These are phyloP conservation scores for Synanceia verrucosa DNA, from an alignment of 2,797 vertebrate species.

Conservation along the genomic window DNA sequence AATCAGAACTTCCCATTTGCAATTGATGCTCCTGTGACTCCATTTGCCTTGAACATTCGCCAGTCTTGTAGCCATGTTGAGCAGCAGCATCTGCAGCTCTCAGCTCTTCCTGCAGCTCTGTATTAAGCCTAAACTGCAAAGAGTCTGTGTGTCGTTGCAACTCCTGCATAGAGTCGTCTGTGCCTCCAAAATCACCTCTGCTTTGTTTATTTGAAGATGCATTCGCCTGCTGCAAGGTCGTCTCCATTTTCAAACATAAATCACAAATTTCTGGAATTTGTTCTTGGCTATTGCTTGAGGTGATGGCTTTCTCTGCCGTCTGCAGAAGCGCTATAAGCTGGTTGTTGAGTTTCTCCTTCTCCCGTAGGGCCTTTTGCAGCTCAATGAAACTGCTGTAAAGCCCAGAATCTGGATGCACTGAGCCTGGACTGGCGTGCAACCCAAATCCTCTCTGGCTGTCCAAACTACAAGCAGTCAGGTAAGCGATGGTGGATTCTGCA, in stretches of 20 bases:
- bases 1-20: constrained; percentile 2
- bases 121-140: constrained; percentile 72
- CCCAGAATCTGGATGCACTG: constrained; percentile 36
- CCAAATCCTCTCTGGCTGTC: constrained; percentile 72
- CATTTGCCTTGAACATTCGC: constrained; percentile 8
- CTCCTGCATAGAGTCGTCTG: constrained; percentile 29
- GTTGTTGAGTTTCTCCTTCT: constrained; percentile 72
- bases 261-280: constrained; percentile 48
- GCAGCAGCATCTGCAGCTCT: constrained; percentile 48
- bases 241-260: constrained; percentile 68
- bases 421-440: background rate
- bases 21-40: constrained; percentile 12
- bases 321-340: constrained; percentile 75
- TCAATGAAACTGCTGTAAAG: constrained; percentile 60
- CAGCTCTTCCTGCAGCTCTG: constrained; percentile 74
- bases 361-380: constrained; percentile 72
- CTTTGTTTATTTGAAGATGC: constrained; percentile 31
- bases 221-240: constrained; percentile 48
- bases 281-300: constrained; percentile 24
- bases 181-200: background rate
- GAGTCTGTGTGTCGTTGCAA: constrained; percentile 64
- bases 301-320: constrained; percentile 62
- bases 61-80: constrained; percentile 19
- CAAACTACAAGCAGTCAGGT: constrained; percentile 83
- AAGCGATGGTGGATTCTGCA: constrained; percentile 83